A percentile compares a stretch with the other conserved stretches of the same genome.
Conservation (phyloP, 1,140 invertebrate species). For the Atta texana region DNA sequence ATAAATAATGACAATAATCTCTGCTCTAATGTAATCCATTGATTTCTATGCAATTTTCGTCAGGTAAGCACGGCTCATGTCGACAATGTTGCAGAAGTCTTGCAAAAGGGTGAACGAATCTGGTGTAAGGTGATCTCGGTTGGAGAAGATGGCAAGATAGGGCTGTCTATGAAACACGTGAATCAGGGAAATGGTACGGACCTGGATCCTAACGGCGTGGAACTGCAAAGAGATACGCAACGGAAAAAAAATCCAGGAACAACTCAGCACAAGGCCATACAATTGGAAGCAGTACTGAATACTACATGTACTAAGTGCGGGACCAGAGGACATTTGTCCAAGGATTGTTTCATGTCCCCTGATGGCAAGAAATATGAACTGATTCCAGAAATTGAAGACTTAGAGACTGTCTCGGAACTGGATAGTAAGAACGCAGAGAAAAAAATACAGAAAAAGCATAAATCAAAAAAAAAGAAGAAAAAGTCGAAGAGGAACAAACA, state of each 20-base stretch:
- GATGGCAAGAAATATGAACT: conserved; percentile 84
- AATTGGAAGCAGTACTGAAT: conserved; percentile 84
- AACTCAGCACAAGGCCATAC: conserved; percentile 78
- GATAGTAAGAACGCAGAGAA: conserved; percentile 52
- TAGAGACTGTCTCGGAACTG: conserved; percentile 30
- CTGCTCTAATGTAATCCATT: conserved; percentile 22
- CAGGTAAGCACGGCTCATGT: conserved; percentile 81
- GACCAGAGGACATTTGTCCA: conserved; percentile 83
- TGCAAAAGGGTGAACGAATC: conserved; percentile 82
- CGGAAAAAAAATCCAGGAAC: conserved; percentile 76
- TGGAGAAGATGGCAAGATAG: conserved; percentile 84
- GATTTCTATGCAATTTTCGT: conserved; percentile 43
- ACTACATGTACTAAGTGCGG: conserved; percentile 84
- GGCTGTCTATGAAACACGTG: conserved; percentile 85
- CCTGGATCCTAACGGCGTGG: conserved; percentile 84
- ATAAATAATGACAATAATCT: background rate
- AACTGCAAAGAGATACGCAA: conserved; percentile 82
- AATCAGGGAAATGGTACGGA: conserved; percentile 85
- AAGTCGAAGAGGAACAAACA: conserved; percentile 73
- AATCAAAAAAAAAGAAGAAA: conserved; percentile 74
- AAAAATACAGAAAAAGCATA: conserved; percentile 68
- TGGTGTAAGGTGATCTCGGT: conserved; percentile 85
- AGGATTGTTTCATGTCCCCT: conserved; percentile 83
- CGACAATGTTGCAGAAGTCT: conserved; percentile 83
- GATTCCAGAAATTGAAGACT: conserved; percentile 81